Percentiles rank a stretch among this genome's conserved stretches.
Conservation (phyloP, 1,140 invertebrate species). For the Nixonia krombeini region DNA sequence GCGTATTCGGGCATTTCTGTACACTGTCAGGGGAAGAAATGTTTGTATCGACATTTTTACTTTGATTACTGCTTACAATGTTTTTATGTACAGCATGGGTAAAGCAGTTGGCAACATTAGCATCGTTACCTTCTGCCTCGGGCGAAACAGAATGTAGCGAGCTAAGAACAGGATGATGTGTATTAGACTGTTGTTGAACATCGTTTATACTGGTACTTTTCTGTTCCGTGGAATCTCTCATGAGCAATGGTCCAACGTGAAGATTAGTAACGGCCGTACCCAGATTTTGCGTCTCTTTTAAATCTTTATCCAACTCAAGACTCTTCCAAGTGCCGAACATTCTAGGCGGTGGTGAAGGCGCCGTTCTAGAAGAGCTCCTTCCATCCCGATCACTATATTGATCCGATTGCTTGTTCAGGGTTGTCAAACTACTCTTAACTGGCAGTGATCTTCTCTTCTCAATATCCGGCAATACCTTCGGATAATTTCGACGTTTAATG, state of each 20-base stretch:
- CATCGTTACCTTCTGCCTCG: constrained; percentile 6
- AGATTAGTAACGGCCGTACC: constrained; percentile 57
- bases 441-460: constrained; percentile 66
- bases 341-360: constrained; percentile 61
- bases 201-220: constrained; percentile 56
- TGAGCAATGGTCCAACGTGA: constrained; percentile 61
- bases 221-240: constrained; percentile 41
- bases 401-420: constrained; percentile 9
- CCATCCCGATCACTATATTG: background rate
- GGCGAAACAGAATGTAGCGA: constrained; percentile 42
- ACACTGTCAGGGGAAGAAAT: constrained; percentile 16
- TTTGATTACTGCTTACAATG: background rate
- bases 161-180: constrained; percentile 54
- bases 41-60: constrained; percentile 2
- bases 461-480: constrained; percentile 84
- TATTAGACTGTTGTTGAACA: too few species aligned
- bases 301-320: constrained; percentile 49
- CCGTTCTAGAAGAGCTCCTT: constrained; percentile 14
- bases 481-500: constrained; percentile 83
- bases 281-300: constrained; percentile 8
- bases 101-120: too few species aligned
- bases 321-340: constrained; percentile 50
- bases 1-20: background rate
- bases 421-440: constrained; percentile 48
- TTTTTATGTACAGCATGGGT: constrained; percentile 20